phyloP scores from a whole-genome alignment of 2,113 vertebrate genomes.

The Nesogale talazaci region DNA sequence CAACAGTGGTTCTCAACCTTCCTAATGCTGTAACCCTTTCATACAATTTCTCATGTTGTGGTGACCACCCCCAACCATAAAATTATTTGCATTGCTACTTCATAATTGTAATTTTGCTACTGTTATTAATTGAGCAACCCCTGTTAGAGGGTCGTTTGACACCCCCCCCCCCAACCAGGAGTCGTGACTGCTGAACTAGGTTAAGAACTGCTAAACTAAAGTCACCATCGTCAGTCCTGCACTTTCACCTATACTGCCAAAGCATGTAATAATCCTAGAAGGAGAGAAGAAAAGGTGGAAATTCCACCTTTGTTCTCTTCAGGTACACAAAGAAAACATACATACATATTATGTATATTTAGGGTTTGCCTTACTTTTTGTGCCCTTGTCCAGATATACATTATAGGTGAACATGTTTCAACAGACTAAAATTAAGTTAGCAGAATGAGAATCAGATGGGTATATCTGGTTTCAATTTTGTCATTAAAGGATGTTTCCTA shows the following conservation, averaged over 20 bases:
- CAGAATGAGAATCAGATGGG: neutral
- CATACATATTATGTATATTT: neutral
- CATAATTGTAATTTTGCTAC: no score
- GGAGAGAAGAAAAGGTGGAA: neutral
- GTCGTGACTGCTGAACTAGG: no score
- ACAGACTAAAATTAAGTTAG: neutral
- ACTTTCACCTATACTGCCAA: neutral
- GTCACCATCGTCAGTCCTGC: neutral
- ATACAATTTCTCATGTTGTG: no score
- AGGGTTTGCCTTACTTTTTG: neutral
- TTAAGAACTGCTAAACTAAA: no score
- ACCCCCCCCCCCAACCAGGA: no score
- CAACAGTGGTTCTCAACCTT: no score
- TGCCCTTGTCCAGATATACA: neutral
- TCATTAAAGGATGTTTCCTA: neutral
- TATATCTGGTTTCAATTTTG: neutral
- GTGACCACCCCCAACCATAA: no score
- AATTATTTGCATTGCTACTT: no score
- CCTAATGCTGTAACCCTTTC: no score
- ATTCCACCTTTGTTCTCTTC: neutral
- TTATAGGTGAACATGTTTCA: neutral
- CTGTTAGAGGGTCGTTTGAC: no score
- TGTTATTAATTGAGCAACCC: no score
- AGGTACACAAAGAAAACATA: neutral
- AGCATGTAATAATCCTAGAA: neutral